Evolutionary conservation across 2,888 invertebrate genomes (phyloP), one percentile per base, ranked within the genome.

Genomic region (Stenodera caucasica): DNA sequence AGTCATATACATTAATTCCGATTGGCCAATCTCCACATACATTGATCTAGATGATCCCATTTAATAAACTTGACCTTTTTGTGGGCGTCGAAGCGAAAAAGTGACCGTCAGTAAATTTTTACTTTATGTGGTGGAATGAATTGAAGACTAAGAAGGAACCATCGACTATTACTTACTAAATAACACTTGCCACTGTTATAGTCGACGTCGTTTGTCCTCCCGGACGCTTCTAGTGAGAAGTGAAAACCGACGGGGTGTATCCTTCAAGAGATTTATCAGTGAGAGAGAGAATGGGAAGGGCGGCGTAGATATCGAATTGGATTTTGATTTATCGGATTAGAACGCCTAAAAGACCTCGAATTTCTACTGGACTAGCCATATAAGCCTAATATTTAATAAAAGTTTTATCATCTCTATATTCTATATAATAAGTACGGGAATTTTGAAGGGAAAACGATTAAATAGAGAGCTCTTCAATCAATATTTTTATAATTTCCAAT

Each of bases 401-500:
- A 4, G 29, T 29, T 29, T 29, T 40, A 33, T n/a, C n/a, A n/a
- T 33, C n/a, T 3, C n/a, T 33, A 8, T 35, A 5, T 14, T 35
- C n/a, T n/a, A n/a, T n/a, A n/a, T n/a, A n/a, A n/a, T n/a, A n/a
- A 7, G 26, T 26, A 3, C 7, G 26, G 3, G 26, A 26, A 26
- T 5, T 26, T 26, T 26, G 26, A 26, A 26, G 7, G 26, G 29
- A 59, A 55, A 58, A 62, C 58, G 55, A 49, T 62, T 54, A n/a
- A n/a, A n/a, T 11, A 18, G 14, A 18, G 15, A 12, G 49, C 30
- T 53, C 23, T 23, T 12, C 53, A 18, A 53, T 30, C 11, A 9
- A 33, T 30, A 32, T 9, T 60, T 64, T 70, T 71, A 72, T 77
- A 78, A 79, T 80, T 78, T 79, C 75, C 77, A 80, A 80, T 80